These are phyloP conservation scores for Nymphalis io DNA, from an alignment of 1,140 invertebrate genomes.

Conservation along the genomic window DNA sequence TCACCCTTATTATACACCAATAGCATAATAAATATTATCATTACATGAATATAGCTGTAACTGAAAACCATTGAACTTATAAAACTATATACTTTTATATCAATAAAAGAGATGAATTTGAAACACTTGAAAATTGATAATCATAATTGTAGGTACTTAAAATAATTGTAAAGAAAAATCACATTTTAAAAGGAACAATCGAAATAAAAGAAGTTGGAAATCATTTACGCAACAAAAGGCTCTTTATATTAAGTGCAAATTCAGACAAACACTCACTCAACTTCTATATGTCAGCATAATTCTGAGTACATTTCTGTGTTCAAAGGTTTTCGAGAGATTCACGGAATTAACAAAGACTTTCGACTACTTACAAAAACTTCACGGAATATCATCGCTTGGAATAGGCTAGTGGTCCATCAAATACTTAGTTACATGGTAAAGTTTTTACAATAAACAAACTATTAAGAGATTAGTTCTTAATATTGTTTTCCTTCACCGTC, in stretches of 20 bases:
- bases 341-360: slow-evolving; percentile 37
- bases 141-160: slow-evolving; percentile 1
- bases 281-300: slow-evolving; percentile 31
- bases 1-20: too few relatives aligned
- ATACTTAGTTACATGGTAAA: neutral
- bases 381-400: slow-evolving; percentile 13
- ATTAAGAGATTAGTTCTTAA: too few relatives aligned
- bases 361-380: slow-evolving; percentile 34
- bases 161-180: neutral
- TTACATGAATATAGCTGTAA: too few relatives aligned
- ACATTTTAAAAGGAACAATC: neutral
- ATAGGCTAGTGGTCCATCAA: neutral
- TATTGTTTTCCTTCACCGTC: too few relatives aligned
- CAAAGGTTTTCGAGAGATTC: slow-evolving; percentile 31
- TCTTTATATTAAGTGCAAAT: slow-evolving; percentile 21
- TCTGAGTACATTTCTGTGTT: slow-evolving; percentile 38
- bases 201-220: slow-evolving; percentile 3
- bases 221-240: slow-evolving; percentile 17
- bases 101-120: too few relatives aligned
- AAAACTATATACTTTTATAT: too few relatives aligned
- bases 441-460: neutral
- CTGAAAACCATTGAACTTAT: too few relatives aligned
- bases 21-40: too few relatives aligned
- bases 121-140: neutral
- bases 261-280: slow-evolving; percentile 19